Percentiles rank a stretch among this genome's conserved stretches.
Conservation (phyloP, 2,888 invertebrate species). For the Idaea dimidiata region DNA sequence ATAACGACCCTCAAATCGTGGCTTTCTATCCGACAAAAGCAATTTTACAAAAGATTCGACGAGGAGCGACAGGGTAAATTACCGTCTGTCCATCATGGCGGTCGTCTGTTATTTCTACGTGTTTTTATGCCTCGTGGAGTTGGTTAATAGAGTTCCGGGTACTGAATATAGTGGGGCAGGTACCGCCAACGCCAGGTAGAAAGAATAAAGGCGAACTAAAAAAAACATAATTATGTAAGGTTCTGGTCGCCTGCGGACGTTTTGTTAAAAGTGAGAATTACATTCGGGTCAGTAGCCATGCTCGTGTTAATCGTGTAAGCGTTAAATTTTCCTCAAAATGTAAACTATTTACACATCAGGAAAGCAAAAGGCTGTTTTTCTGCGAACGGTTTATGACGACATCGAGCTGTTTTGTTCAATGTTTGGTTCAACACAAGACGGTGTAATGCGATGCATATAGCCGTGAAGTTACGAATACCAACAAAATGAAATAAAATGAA, state of each 20-base stretch:
- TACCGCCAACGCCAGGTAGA: conserved; percentile 62
- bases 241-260: conserved; percentile 39
- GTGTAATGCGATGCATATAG: conserved; percentile 26
- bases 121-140: conserved; percentile 66
- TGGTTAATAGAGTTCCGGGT: conserved; percentile 74
- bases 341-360: conserved; percentile 35
- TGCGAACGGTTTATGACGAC: conserved; percentile 27
- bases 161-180: conserved; percentile 64
- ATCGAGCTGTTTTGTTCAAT: conserved; percentile 2
- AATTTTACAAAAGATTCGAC: conserved; percentile 47
- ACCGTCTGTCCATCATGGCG: conserved; percentile 54
- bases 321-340: conserved; percentile 31
- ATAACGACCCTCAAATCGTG: conserved; percentile 25
- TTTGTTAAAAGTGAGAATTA: conserved; percentile 49
- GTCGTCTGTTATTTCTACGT: conserved; percentile 55
- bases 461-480: conserved; percentile 38
- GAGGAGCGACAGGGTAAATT: conserved; percentile 42
- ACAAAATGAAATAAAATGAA: not conserved
- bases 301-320: conserved; percentile 20
- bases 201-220: conserved; percentile 48
- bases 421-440: conserved; percentile 9
- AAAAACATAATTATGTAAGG: conserved; percentile 50
- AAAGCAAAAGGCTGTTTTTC: conserved; percentile 32
- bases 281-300: conserved; percentile 31
- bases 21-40: conserved; percentile 36